A percentile compares a stretch with the other conserved stretches of the same genome.
Evolutionary conservation across 2,113 vertebrate genomes (phyloP).

Genomic region (Lophura nycthemera): DNA sequence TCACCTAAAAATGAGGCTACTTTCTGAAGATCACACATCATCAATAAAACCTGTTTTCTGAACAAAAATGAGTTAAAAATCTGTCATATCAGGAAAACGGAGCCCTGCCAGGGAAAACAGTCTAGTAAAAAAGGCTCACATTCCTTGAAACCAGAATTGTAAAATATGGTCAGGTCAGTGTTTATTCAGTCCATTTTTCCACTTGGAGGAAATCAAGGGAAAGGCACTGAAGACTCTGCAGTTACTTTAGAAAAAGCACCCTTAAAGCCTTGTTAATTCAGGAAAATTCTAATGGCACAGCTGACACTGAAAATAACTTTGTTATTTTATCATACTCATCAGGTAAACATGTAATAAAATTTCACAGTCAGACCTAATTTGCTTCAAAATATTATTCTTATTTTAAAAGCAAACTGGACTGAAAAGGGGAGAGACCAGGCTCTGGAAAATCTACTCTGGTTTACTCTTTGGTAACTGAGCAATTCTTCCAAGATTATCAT

Average conservation of each 20-base stretch:
- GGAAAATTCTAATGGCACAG: conserved; percentile 16
- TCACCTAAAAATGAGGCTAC: neutral
- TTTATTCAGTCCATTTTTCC: conserved; percentile 54
- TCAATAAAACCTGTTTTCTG: conserved; percentile 18
- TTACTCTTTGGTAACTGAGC: neutral
- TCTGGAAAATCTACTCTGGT: neutral
- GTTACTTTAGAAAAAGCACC: neutral
- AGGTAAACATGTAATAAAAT: neutral
- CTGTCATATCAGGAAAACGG: conserved; percentile 25
- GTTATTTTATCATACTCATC: neutral
- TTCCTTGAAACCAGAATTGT: conserved; percentile 55
- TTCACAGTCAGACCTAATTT: neutral
- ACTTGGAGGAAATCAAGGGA: conserved; percentile 33
- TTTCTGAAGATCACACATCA: conserved; percentile 34
- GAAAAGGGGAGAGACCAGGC: neutral
- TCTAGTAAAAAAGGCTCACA: conserved; percentile 38
- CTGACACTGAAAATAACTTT: conserved; percentile 13
- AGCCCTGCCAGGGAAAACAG: conserved; percentile 44
- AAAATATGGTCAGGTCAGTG: neutral
- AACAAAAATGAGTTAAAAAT: conserved; percentile 41
- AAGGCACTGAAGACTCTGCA: conserved; percentile 44
- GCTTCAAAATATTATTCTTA: neutral
- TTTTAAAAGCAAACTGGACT: conserved; percentile 24
- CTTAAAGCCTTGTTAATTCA: conserved; percentile 13
- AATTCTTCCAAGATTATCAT: neutral